Percentiles rank a stretch among this genome's conserved stretches.
Evolutionary conservation across 2,797 vertebrate genomes (phyloP).

Genomic region (Crax fasciolata): DNA sequence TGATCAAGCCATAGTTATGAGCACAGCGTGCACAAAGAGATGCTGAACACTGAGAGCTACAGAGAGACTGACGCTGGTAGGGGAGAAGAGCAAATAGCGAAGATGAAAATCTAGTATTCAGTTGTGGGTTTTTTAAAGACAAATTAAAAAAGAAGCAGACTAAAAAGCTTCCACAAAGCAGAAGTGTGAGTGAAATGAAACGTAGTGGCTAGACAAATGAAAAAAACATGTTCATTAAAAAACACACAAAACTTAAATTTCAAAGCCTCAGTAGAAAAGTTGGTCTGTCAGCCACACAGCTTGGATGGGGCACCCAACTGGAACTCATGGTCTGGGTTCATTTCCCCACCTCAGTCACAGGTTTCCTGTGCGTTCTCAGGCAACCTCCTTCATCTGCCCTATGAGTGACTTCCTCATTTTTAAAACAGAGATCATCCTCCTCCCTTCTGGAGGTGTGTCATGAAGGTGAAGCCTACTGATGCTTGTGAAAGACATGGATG

Average conservation of each 20-base stretch:
- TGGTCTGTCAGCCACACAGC: not conserved
- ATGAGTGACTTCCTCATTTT: slow-evolving; percentile 18
- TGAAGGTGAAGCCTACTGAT: not conserved
- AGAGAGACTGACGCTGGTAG: not conserved
- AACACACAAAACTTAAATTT: slow-evolving; percentile 1
- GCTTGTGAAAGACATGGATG: not conserved
- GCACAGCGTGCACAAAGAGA: not conserved
- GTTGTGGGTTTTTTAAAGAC: not conserved
- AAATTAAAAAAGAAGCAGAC: slow-evolving; percentile 12
- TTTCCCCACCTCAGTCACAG: slow-evolving; percentile 27
- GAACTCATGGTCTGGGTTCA: slow-evolving; percentile 58
- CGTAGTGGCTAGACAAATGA: slow-evolving; percentile 60
- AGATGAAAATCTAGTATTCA: not conserved
- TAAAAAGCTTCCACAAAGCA: slow-evolving; percentile 59
- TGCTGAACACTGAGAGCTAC: not conserved
- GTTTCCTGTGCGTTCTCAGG: slow-evolving; percentile 4
- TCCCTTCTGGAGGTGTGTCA: rapidly evolving
- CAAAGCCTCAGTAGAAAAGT: not conserved
- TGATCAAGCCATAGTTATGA: not conserved
- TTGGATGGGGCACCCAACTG: slow-evolving; percentile 45
- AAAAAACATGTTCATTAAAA: not conserved
- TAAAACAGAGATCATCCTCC: not conserved
- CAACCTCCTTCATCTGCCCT: slow-evolving; percentile 17
- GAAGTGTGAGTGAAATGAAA: slow-evolving; percentile 71
- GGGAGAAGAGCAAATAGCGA: not conserved